Evolutionary conservation across 2,888 invertebrate genomes (phyloP), one percentile per base, ranked within the genome.

Genomic region (Drosophila putrida): DNA sequence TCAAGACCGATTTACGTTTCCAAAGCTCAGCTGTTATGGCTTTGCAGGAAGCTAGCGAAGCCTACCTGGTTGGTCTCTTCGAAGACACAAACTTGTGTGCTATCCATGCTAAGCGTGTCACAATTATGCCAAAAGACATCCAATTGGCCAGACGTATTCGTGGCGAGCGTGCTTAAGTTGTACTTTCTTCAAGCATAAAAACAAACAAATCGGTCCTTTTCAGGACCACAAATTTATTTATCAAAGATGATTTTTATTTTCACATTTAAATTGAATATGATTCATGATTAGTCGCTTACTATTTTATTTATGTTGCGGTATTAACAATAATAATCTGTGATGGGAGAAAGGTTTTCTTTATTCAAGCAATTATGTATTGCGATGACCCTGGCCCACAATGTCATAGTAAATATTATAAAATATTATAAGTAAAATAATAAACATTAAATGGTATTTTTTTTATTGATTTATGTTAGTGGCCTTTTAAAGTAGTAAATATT

Each of bases 161-260:
- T 0, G 38, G 38, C 31, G 31, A 31, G 31, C 31, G 31, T 9
- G 31, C 31, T 31, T 31, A 31, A 31, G 9, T 59, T 51, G 57
- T 27, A 11, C 35, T 36, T 43, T 28, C 13, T n/a, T 3, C 11
- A 28, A 27, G 27, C 25, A 57, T 9, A 35, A 35, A 4, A 28
- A 65, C 8, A 53, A 41, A 44, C 53, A 70, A 71, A 71, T 70
- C 71, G 71, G 71, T 71, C 71, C 71, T 70, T 71, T 70, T 71
- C 71, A 71, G 71, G 71, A 70, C 71, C 64, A 63, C 71, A 50
- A 66, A 15, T 43, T 51, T 39, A 35, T 47, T 51, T 11, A 11
- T 8, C 27, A 36, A 64, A 35, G n/a, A 54, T 46, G 59, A 53
- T 31, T 59, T 27, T 4, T 8, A 11, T 51, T 64, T 71, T 68